These are phyloP conservation scores for Apeira syringaria DNA, from an alignment of 2,888 invertebrate species.

Conservation along the genomic window DNA sequence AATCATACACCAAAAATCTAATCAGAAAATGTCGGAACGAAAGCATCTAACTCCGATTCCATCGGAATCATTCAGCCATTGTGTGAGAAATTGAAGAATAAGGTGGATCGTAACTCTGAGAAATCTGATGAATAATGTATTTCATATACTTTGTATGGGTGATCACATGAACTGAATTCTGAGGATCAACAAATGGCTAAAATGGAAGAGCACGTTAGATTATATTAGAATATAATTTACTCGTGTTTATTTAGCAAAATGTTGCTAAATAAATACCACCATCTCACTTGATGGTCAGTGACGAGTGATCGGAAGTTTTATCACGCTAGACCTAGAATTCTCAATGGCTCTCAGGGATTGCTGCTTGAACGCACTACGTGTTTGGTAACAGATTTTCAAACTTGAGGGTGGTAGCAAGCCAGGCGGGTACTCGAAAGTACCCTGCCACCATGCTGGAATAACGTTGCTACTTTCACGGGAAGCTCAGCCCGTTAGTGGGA, in stretches of 20 bases:
- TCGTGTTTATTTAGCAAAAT: background rate
- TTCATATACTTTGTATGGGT: constrained; percentile 1
- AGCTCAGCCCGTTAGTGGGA: too few relatives aligned
- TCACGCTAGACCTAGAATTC: too few relatives aligned
- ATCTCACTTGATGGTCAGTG: too few relatives aligned
- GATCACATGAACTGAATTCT: constrained; percentile 3
- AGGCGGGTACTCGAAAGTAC: too few relatives aligned
- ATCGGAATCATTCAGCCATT: constrained; percentile 10
- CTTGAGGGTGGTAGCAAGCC: too few relatives aligned
- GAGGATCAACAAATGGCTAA: constrained; percentile 4
- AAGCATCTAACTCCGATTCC: constrained; percentile 11
- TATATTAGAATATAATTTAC: background rate
- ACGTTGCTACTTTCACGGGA: too few relatives aligned
- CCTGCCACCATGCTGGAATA: too few relatives aligned
- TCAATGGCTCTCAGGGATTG: too few relatives aligned
- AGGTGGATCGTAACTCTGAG: constrained; percentile 20
- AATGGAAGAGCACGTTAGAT: background rate
- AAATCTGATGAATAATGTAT: constrained; percentile 17
- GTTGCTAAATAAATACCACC: too few relatives aligned
- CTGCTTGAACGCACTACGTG: too few relatives aligned
- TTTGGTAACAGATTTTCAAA: too few relatives aligned
- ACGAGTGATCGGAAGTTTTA: too few relatives aligned
- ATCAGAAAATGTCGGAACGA: constrained; percentile 11
- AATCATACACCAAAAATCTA: constrained; percentile 5
- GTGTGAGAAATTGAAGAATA: constrained; percentile 18